Conservation (phyloP, 1,140 invertebrate species). For the fruit fly (Drosophila melanogaster) region DNA sequence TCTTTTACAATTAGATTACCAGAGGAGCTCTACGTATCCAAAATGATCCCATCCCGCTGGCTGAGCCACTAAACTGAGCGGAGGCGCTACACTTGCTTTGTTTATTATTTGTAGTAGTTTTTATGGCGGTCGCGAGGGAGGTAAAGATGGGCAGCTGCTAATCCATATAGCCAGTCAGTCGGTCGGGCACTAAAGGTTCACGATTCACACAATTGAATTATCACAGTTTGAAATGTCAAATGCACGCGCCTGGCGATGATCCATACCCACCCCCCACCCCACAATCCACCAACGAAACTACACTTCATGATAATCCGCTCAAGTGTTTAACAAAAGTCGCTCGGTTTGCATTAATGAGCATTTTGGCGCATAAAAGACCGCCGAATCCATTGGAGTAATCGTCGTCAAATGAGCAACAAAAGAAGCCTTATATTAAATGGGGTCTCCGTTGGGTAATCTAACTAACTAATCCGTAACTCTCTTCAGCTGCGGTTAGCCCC, state of each 20-base stretch:
- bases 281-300: too few species aligned
- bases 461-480: conserved; percentile 9
- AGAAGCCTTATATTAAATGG: conserved; percentile 24
- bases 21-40: conserved; percentile 33
- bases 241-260: conserved; percentile 63
- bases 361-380: conserved; percentile 6
- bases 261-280: background rate
- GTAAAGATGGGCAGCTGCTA: conserved; percentile 5
- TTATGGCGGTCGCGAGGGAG: conserved; percentile 5
- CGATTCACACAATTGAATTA: conserved; percentile 76
- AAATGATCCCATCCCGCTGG: conserved; percentile 23
- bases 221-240: conserved; percentile 81
- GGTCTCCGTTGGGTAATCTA: conserved; percentile 1
- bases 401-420: conserved; percentile 38
- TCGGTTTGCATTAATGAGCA: conserved; percentile 15
- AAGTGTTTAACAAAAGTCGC: conserved; percentile 71
- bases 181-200: conserved; percentile 62
- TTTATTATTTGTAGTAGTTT: conserved; percentile 37
- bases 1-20: conserved; percentile 80
- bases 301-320: conserved; percentile 55
- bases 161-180: conserved; percentile 27
- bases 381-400: conserved; percentile 32
- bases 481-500: conserved; percentile 6
- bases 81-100: conserved; percentile 68
- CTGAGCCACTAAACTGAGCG: conserved; percentile 32